Evolutionary conservation across 2,113 vertebrate genomes (phyloP).

Genomic region (Mus spicilegus): DNA sequence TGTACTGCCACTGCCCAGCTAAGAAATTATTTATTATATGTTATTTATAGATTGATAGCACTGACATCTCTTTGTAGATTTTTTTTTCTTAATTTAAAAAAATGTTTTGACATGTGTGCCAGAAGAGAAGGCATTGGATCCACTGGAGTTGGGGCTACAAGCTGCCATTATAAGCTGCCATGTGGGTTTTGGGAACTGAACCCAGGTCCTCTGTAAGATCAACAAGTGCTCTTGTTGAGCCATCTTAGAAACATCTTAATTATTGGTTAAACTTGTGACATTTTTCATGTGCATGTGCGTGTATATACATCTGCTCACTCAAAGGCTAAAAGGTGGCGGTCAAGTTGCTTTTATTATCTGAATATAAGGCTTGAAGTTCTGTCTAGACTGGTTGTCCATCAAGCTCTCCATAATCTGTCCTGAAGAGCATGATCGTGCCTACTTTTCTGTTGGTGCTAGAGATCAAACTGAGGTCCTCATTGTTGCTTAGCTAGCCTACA

Average conservation of each 20-base stretch:
- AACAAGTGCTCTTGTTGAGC: neutral
- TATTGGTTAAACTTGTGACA: constrained; percentile 6
- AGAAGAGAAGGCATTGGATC: neutral
- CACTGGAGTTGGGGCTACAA: neutral
- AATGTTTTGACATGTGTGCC: neutral
- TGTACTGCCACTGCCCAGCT: neutral
- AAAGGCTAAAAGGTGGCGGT: neutral
- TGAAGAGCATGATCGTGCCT: neutral
- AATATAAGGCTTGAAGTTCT: neutral
- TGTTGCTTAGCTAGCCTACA: neutral
- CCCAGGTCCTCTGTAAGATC: neutral
- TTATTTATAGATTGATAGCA: neutral
- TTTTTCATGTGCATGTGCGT: neutral
- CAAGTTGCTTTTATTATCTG: neutral
- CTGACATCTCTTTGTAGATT: neutral
- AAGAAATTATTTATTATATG: neutral
- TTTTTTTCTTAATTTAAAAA: neutral
- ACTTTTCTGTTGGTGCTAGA: neutral
- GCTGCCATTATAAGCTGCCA: neutral
- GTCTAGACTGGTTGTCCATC: neutral
- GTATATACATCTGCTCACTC: neutral
- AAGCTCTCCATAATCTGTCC: neutral
- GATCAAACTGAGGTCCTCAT: neutral
- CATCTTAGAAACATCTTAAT: neutral
- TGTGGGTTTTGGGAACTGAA: neutral